Conservation (phyloP, 2,797 vertebrate species). For the Adelosebastes latens region DNA sequence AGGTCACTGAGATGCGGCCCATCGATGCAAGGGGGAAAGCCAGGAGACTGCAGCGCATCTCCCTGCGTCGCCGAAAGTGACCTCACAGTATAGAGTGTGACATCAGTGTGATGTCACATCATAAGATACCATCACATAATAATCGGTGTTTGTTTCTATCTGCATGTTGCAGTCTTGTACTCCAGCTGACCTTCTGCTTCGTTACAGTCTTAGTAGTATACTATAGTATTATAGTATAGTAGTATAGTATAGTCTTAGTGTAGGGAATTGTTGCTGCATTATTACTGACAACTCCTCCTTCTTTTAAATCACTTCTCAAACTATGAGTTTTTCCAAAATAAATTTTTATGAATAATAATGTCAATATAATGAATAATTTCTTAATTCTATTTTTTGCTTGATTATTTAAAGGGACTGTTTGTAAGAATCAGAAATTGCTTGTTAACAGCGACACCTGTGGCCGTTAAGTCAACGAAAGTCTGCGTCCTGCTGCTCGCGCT, state of each 20-base stretch:
- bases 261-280: neutral
- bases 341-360: too few relatives aligned
- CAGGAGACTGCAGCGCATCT: slow-evolving; percentile 90
- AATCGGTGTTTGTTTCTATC: neutral
- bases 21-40: slow-evolving; percentile 89
- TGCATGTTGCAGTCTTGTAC: neutral
- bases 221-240: too few relatives aligned
- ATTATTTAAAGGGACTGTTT: neutral
- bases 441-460: too few relatives aligned
- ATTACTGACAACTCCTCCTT: neutral
- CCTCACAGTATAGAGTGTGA: neutral
- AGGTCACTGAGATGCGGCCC: slow-evolving; percentile 79
- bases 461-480: too few relatives aligned
- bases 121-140: neutral
- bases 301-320: neutral
- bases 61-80: slow-evolving; percentile 86
- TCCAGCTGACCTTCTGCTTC: neutral
- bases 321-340: neutral
- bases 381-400: neutral
- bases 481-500: too few relatives aligned
- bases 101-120: neutral
- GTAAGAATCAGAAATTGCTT: too few relatives aligned
- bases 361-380: neutral
- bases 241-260: neutral
- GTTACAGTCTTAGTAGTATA: neutral